Conservation (phyloP, 1,140 invertebrate species). For the Listronotus bonariensis region DNA sequence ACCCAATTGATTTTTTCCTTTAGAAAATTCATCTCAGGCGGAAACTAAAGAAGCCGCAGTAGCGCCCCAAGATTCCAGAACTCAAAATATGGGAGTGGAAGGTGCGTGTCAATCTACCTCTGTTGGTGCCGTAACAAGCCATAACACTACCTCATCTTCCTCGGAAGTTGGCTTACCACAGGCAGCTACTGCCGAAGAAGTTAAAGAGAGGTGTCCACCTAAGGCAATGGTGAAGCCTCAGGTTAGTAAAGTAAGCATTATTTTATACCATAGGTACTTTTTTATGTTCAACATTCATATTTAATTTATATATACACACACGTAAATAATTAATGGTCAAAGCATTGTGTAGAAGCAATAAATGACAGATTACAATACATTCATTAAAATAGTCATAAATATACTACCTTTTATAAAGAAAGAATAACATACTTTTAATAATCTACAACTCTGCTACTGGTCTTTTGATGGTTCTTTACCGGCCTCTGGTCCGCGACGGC, state of each 20-base stretch:
- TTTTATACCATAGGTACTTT: no score
- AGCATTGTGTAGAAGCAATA: no score
- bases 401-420: no score
- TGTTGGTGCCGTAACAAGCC: conserved; percentile 49
- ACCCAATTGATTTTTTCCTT: conserved; percentile 3
- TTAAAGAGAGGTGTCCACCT: conserved; percentile 63
- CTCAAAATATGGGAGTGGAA: conserved; percentile 23
- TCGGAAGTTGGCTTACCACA: conserved; percentile 53
- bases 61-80: conserved; percentile 28
- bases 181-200: conserved; percentile 62
- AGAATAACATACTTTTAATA: no score
- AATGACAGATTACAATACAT: no score
- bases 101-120: conserved; percentile 42
- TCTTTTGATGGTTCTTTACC: no score
- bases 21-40: conserved; percentile 34
- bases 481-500: no score
- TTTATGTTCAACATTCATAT: no score
- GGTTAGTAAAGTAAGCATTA: conserved; percentile 27
- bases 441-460: no score
- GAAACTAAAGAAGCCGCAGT: conserved; percentile 34
- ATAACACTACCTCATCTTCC: conserved; percentile 44
- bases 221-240: conserved; percentile 96
- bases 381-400: no score
- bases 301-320: no score
- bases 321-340: no score